A percentile compares a stretch with the other conserved stretches of the same genome.
Conservation (phyloP, 2,888 invertebrate species). For the Scaptomyza flava region DNA sequence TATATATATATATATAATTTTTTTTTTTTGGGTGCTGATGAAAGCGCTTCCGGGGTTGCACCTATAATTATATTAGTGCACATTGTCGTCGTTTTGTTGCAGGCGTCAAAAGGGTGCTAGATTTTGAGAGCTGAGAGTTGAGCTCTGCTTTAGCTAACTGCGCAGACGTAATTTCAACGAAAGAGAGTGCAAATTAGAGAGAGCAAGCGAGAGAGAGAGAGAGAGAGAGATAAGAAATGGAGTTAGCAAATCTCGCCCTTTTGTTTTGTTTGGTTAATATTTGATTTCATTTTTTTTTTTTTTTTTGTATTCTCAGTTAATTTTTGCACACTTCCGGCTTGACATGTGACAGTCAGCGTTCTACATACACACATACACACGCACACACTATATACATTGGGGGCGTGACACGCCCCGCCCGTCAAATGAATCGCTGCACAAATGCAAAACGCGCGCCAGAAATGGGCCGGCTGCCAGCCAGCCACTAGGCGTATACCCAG, state of each 20-base stretch:
- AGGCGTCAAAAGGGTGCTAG: conserved; percentile 64
- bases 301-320: conserved; percentile 43
- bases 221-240: conserved; percentile 9
- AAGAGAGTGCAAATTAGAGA: conserved; percentile 3
- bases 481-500: conserved; percentile 69
- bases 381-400: conserved; percentile 26
- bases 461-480: conserved; percentile 70
- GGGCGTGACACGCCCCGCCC: conserved; percentile 75
- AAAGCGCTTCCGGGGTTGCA: conserved; percentile 78
- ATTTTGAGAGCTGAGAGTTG: conserved; percentile 13
- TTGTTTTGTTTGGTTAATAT: conserved; percentile 23
- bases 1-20: conserved; percentile 1
- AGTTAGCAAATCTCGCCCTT: conserved; percentile 32
- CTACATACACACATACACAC: conserved; percentile 8
- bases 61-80: conserved; percentile 77
- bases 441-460: conserved; percentile 68
- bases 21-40: conserved; percentile 64
- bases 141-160: conserved; percentile 21
- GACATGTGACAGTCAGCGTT: conserved; percentile 79
- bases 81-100: conserved; percentile 26
- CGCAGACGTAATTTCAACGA: conserved; percentile 53
- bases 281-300: conserved; percentile 1
- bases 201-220: background rate
- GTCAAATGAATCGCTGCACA: conserved; percentile 73
- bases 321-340: conserved; percentile 76